Percentiles rank a stretch among this genome's conserved stretches.
These are phyloP conservation scores for Rhingia campestris DNA, from an alignment of 2,888 invertebrate species.

Conservation along the genomic window DNA sequence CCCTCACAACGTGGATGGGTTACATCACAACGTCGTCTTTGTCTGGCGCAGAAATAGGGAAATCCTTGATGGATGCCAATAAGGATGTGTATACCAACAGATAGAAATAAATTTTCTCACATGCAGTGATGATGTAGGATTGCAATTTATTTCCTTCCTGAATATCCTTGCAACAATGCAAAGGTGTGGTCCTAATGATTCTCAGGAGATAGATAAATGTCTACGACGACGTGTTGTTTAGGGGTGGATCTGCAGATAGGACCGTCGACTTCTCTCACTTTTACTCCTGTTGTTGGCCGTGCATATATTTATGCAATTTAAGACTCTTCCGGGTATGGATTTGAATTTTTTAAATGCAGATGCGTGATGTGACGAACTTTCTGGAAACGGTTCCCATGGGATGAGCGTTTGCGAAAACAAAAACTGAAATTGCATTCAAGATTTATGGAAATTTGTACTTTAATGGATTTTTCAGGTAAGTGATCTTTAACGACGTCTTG, in stretches of 20 bases:
- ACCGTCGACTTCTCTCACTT: slow-evolving; percentile 47
- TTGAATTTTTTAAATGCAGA: slow-evolving; percentile 61
- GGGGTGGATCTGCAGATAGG: slow-evolving; percentile 60
- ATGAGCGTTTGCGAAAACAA: slow-evolving; percentile 52
- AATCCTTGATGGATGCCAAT: slow-evolving; percentile 66
- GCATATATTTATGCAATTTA: slow-evolving; percentile 61
- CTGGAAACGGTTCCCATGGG: slow-evolving; percentile 61
- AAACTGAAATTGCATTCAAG: slow-evolving; percentile 27
- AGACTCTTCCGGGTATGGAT: slow-evolving; percentile 67
- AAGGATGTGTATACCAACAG: slow-evolving; percentile 42
- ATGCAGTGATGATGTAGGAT: slow-evolving; percentile 33
- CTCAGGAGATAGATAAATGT: slow-evolving; percentile 50
- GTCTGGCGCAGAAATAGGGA: slow-evolving; percentile 45
- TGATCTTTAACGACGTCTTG: slow-evolving; percentile 9
- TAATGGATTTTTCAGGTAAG: slow-evolving; percentile 27
- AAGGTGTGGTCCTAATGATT: slow-evolving; percentile 58
- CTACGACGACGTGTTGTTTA: slow-evolving; percentile 16
- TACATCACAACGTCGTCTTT: slow-evolving; percentile 63
- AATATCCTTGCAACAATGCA: slow-evolving; percentile 35
- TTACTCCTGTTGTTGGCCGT: slow-evolving; percentile 18
- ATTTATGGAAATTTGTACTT: slow-evolving; percentile 65
- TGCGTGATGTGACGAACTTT: slow-evolving; percentile 39
- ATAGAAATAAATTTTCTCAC: slow-evolving; percentile 33
- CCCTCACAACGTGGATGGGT: slow-evolving; percentile 60
- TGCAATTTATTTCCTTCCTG: slow-evolving; percentile 60